These are phyloP conservation scores for Pheosia gnoma DNA, from an alignment of 2,888 invertebrate genomes.

Conservation along the genomic window DNA sequence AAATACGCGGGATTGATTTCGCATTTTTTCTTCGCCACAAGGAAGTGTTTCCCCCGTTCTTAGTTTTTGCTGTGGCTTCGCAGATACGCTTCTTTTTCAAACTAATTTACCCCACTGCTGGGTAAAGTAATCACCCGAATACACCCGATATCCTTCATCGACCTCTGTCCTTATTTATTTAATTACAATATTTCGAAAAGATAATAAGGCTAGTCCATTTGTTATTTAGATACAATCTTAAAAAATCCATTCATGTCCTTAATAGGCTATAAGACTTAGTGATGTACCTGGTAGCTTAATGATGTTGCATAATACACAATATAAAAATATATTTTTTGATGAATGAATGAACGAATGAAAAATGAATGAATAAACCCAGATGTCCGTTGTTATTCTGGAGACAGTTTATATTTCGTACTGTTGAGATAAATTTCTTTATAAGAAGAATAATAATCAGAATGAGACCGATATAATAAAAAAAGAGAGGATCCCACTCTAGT, in stretches of 20 bases:
- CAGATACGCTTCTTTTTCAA: background rate
- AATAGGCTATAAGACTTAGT: too few relatives aligned
- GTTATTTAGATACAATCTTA: too few relatives aligned
- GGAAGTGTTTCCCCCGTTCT: background rate
- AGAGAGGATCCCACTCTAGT: conserved; percentile 25
- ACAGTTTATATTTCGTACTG: background rate
- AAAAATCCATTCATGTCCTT: too few relatives aligned
- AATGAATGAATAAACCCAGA: conserved; percentile 6
- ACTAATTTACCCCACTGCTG: too few relatives aligned
- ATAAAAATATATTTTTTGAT: background rate
- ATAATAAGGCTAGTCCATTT: too few relatives aligned
- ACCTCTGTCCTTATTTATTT: too few relatives aligned
- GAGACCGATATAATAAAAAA: conserved; percentile 35
- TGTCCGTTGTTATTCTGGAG: conserved; percentile 11
- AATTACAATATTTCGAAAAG: too few relatives aligned
- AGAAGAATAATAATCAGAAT: conserved; percentile 31
- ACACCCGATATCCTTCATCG: too few relatives aligned
- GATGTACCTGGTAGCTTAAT: too few relatives aligned
- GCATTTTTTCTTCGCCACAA: background rate
- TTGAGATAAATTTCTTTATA: conserved; percentile 7
- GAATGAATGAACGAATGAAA: conserved; percentile 1
- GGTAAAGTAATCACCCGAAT: too few relatives aligned
- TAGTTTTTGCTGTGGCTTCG: background rate
- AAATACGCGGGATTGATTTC: background rate
- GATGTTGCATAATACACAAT: too few relatives aligned